Conservation (phyloP, 2,113 vertebrate genomes). For the Sapajus apella region DNA sequence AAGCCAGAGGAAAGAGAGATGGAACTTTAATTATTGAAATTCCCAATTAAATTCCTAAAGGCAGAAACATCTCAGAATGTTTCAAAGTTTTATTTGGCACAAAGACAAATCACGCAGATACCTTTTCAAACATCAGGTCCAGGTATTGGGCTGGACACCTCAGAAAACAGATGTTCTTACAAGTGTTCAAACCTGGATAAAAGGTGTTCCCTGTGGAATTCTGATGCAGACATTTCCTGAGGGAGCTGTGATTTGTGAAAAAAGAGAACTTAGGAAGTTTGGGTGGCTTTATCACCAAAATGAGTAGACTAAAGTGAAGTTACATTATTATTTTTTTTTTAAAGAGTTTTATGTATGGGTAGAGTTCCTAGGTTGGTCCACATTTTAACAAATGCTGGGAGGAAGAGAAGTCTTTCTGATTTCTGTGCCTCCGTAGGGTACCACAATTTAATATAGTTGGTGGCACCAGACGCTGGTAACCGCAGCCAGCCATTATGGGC, state of each 20-base stretch:
- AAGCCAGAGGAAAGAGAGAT: constrained; percentile 47
- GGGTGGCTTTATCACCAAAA: background rate
- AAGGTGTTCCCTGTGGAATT: constrained; percentile 1
- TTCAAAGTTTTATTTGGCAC: constrained; percentile 68
- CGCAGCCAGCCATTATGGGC: constrained; percentile 41
- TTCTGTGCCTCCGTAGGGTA: background rate
- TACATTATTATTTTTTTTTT: background rate
- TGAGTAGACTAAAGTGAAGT: background rate
- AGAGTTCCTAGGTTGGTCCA: background rate
- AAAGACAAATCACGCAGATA: constrained; percentile 15
- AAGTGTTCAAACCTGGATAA: constrained; percentile 16
- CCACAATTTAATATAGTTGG: constrained; percentile 63
- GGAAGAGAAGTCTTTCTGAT: constrained; percentile 53
- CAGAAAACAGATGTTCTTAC: constrained; percentile 65
- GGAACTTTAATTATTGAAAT: constrained; percentile 56
- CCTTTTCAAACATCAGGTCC: constrained; percentile 57
- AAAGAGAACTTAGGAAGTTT: constrained; percentile 18
- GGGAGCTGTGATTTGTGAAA: background rate
- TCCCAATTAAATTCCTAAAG: constrained; percentile 56
- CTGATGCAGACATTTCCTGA: constrained; percentile 11
- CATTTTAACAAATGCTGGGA: constrained; percentile 34
- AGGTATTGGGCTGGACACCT: constrained; percentile 60
- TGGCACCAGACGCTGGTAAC: constrained; percentile 59
- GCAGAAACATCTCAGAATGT: constrained; percentile 58
- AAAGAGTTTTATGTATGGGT: background rate